Base-by-base conservation (phyloP, 2,888 invertebrate genomes). In the Microplitis manilae region DNA sequence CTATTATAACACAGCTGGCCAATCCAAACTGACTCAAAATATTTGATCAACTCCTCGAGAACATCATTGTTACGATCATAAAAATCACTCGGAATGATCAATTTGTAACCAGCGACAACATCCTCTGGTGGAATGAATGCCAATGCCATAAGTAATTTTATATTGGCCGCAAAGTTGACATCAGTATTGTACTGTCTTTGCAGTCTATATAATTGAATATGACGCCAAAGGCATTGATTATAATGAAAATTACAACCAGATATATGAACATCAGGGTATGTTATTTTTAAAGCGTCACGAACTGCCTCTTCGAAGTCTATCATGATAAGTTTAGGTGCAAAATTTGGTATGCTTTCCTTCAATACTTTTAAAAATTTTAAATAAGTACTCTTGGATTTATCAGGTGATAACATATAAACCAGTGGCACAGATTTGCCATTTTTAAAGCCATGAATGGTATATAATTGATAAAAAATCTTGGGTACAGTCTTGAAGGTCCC, bases 401-500 rank as follows among this genome's bases (percentile, higher is more conserved):
- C 17, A 9, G 69, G 69, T 13, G 30, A 60, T 30, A 71, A 17
- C n/a, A 71, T 15, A 60, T 59, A 30, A 7, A 71, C 70, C 7
- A 61, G 60, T 20, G 61, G 60, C 1, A 71, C 13, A 5, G 60
- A 5, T 60, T 30, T 20, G 30, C 38, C 61, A 8, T 71, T 38
- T 7, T 13, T 17, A 9, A 71, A 17, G 9, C 70, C 70, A 60
- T 71, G 70, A 60, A 60, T 71, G 1, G 70, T 61, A 61, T 59
- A 71, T 13, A 61, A 13, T 61, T 71, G 70, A 30, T 5, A 60
- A 61, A 71, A 71, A 60, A 60, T 38, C 2, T 60, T 20, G 7
- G 70, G 70, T n/a, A 30, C 61, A 61, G 30, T 13, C n/a, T 20
- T n/a, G 39, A 71, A 71, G 5, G 70, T 71, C 4, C 70, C 61